These are phyloP conservation scores for Wiebesia pumilae DNA, from an alignment of 1,140 invertebrate species.

Conservation along the genomic window DNA sequence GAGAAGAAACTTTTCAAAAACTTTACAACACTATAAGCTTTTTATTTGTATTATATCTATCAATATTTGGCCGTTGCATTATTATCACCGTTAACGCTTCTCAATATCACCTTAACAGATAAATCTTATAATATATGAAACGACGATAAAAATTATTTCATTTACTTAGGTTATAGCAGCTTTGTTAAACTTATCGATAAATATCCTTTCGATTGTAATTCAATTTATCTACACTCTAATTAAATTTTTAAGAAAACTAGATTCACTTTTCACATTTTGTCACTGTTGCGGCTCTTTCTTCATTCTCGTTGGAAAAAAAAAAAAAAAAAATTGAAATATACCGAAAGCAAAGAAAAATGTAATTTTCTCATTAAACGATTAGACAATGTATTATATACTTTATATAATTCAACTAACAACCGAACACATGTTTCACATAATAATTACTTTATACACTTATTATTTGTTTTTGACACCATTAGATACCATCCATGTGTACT, in stretches of 20 bases:
- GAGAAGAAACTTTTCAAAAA: background rate
- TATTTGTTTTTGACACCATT: background rate
- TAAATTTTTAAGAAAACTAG: background rate
- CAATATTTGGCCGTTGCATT: slow-evolving; percentile 46
- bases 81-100: slow-evolving; percentile 49
- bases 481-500: background rate
- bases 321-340: background rate
- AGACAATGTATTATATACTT: background rate
- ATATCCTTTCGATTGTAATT: background rate
- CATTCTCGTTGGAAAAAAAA: too few species aligned
- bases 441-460: background rate
- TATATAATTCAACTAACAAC: background rate
- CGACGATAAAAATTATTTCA: slow-evolving; percentile 16
- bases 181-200: background rate
- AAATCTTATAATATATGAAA: slow-evolving; percentile 27
- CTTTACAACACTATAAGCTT: background rate
- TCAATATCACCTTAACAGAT: background rate
- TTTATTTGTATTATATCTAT: slow-evolving; percentile 35
- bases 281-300: background rate
- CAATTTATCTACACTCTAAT: background rate
- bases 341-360: background rate
- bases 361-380: background rate
- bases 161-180: background rate
- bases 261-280: background rate
- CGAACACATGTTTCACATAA: background rate